Conservation (phyloP, 2,797 vertebrate genomes). For the Propithecus perrieri region DNA sequence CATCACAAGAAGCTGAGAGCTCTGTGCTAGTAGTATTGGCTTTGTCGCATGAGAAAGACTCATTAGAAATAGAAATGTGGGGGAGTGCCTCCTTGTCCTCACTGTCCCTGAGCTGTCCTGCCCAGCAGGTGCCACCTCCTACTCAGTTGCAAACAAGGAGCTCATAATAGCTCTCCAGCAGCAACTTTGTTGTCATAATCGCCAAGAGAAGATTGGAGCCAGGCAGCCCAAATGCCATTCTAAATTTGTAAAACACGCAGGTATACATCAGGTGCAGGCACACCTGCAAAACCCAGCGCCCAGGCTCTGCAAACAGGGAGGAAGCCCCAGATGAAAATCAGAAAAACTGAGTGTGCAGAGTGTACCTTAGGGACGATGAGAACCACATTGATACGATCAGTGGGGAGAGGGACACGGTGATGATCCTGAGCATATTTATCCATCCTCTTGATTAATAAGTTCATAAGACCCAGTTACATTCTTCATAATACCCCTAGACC, state of each 20-base stretch:
- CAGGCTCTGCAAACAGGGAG: neutral
- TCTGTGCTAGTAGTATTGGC: neutral
- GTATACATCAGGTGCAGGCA: neutral
- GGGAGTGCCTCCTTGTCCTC: neutral
- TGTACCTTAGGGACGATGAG: neutral
- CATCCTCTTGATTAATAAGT: neutral
- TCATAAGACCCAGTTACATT: neutral
- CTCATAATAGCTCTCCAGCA: slow-evolving; percentile 56
- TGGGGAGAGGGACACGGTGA: neutral
- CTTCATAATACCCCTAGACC: neutral
- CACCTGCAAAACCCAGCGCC: neutral
- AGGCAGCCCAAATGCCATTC: slow-evolving; percentile 39
- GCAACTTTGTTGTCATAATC: slow-evolving; percentile 55
- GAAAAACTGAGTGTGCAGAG: neutral
- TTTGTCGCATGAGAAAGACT: slow-evolving; percentile 51
- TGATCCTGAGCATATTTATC: neutral
- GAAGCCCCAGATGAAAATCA: neutral
- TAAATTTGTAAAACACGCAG: slow-evolving; percentile 7
- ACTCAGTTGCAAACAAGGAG: slow-evolving; percentile 47
- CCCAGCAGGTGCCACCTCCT: slow-evolving; percentile 55
- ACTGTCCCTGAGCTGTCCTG: slow-evolving; percentile 56
- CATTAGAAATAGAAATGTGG: slow-evolving; percentile 48
- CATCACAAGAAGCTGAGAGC: neutral
- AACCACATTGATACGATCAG: neutral
- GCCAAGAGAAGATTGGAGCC: neutral